These are phyloP conservation scores for Ceriagrion tenellum DNA, from an alignment of 2,888 invertebrate genomes.

Conservation along the genomic window DNA sequence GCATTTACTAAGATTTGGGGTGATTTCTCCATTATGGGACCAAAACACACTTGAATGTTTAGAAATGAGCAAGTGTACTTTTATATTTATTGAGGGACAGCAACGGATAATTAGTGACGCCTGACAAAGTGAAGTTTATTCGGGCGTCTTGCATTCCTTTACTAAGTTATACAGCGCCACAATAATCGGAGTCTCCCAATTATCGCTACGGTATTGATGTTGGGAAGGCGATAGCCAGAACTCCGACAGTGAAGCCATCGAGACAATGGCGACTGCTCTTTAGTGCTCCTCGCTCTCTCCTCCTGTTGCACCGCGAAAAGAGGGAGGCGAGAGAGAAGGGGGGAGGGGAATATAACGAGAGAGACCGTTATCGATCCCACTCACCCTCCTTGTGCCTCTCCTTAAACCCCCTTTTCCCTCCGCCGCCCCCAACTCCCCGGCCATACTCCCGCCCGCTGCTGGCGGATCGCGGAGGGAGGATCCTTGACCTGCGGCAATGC, in stretches of 20 bases:
- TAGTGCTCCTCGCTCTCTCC: neutral
- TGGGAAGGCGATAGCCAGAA: no score
- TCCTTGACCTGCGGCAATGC: slow-evolving; percentile 49
- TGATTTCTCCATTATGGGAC: no score
- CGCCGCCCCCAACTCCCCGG: neutral
- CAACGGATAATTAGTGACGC: no score
- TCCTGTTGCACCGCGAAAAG: neutral
- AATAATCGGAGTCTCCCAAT: no score
- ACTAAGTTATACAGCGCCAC: no score
- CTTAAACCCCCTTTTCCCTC: neutral
- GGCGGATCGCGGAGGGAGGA: neutral
- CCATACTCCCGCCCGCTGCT: neutral
- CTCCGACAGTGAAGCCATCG: neutral
- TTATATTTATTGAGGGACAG: no score
- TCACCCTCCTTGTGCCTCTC: neutral
- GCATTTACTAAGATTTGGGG: no score
- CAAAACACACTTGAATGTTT: no score
- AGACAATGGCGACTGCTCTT: neutral
- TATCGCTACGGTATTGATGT: no score
- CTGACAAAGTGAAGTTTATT: no score
- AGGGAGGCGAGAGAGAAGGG: neutral
- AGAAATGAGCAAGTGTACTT: no score
- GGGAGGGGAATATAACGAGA: neutral
- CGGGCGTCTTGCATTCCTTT: no score
- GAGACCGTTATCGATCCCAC: neutral